These are phyloP conservation scores for Mya arenaria DNA, from an alignment of 1,140 invertebrate species.

Conservation along the genomic window DNA sequence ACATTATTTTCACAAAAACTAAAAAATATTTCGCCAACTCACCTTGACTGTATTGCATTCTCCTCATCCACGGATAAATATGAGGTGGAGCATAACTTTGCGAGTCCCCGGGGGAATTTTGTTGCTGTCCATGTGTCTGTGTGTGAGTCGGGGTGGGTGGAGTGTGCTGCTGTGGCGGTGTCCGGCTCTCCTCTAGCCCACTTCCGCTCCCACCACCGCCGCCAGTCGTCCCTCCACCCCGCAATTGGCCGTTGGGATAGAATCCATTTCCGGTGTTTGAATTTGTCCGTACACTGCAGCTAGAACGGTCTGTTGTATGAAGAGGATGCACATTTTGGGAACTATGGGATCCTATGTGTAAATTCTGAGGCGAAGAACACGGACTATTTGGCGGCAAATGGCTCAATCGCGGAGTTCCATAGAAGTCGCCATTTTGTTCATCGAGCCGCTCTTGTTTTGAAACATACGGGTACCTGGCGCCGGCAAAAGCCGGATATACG, in stretches of 20 bases:
- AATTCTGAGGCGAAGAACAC: conserved; percentile 68
- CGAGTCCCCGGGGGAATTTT: conserved; percentile 48
- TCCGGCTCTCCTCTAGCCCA: conserved; percentile 59
- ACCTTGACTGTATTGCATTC: conserved; percentile 79
- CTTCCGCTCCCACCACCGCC: conserved; percentile 14
- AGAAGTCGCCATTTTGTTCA: conserved; percentile 72
- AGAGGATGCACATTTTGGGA: conserved; percentile 65
- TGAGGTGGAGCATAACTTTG: conserved; percentile 70
- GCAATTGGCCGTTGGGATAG: conserved; percentile 66
- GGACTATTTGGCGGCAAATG: conserved; percentile 72
- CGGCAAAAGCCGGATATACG: conserved; percentile 69
- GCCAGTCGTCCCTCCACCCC: background rate
- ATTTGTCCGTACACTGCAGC: conserved; percentile 64
- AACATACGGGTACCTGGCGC: conserved; percentile 66
- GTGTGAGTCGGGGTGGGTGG: conserved; percentile 63
- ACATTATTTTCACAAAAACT: too few relatives aligned
- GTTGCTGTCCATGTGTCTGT: conserved; percentile 54
- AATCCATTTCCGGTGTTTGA: conserved; percentile 66
- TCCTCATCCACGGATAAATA: conserved; percentile 78
- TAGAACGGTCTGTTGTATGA: conserved; percentile 58
- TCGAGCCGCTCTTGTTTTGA: conserved; percentile 65
- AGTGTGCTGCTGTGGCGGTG: conserved; percentile 66
- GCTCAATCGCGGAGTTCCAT: conserved; percentile 68
- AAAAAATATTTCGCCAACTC: too few relatives aligned
- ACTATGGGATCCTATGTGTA: conserved; percentile 59